Evolutionary conservation across 2,888 invertebrate species (phyloP).

Genomic region (Drosophila merina): DNA sequence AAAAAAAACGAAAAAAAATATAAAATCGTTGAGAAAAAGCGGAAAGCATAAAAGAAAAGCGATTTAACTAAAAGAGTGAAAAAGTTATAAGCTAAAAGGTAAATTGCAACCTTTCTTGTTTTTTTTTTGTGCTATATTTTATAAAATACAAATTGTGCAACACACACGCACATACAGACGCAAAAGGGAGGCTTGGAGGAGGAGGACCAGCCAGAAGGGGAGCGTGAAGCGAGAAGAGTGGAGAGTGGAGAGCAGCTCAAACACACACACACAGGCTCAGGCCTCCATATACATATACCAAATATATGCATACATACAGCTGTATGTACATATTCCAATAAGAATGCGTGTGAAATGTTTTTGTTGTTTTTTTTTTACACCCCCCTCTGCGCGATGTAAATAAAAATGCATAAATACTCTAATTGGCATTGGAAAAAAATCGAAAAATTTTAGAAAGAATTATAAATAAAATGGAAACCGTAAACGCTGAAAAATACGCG

Average conservation of each 20-base stretch:
- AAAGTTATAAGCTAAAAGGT: constrained; percentile 53
- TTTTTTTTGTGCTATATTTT: constrained; percentile 53
- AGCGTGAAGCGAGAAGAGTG: constrained; percentile 23
- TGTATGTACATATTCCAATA: constrained; percentile 38
- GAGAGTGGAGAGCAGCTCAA: constrained; percentile 39
- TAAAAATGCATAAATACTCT: constrained; percentile 54
- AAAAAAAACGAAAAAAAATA: constrained; percentile 6
- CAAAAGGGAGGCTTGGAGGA: constrained; percentile 49
- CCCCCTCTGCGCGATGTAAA: constrained; percentile 5
- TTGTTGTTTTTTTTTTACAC: constrained; percentile 23
- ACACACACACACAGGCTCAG: constrained; percentile 51
- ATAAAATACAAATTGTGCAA: constrained; percentile 56
- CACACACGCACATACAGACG: constrained; percentile 24
- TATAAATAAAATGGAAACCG: background rate
- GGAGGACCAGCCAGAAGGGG: background rate
- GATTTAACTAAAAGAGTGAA: constrained; percentile 14
- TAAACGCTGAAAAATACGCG: constrained; percentile 14
- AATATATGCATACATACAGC: constrained; percentile 41
- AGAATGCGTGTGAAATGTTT: constrained; percentile 39
- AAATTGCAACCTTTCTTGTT: constrained; percentile 67
- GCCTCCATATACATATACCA: constrained; percentile 28
- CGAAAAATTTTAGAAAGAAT: background rate
- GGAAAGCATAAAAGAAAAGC: constrained; percentile 14
- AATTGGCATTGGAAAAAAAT: constrained; percentile 27
- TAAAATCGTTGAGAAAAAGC: background rate